These are phyloP conservation scores for Holocentrus rufus DNA, from an alignment of 2,797 vertebrate species.

Conservation along the genomic window DNA sequence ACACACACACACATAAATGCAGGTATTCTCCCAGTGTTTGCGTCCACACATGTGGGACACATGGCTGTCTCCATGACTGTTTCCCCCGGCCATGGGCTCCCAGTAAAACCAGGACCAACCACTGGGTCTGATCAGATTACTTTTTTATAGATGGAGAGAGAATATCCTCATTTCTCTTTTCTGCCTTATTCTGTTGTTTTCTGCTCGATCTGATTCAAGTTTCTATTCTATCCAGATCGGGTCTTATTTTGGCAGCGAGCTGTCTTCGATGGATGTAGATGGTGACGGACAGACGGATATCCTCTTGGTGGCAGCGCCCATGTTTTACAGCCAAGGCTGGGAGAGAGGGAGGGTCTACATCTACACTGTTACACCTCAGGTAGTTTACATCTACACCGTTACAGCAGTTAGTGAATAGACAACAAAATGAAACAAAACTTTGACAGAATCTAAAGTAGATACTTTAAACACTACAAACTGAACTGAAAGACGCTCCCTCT, in stretches of 20 bases:
- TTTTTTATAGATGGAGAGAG: not conserved
- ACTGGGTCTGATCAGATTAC: slow-evolving; percentile 10
- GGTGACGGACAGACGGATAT: slow-evolving; percentile 84
- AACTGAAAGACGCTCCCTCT: not conserved
- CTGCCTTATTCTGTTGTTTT: not conserved
- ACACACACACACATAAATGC: not conserved
- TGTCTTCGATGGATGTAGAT: slow-evolving; percentile 87
- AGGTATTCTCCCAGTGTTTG: not conserved
- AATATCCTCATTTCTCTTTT: too few relatives aligned
- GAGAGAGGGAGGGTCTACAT: slow-evolving; percentile 89
- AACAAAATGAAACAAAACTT: not conserved
- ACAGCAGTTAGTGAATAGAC: too few relatives aligned
- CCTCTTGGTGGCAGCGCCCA: slow-evolving; percentile 92
- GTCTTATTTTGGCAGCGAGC: slow-evolving; percentile 93
- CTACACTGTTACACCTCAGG: slow-evolving; percentile 76
- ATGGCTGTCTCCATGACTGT: slow-evolving; percentile 37
- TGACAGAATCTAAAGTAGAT: too few relatives aligned
- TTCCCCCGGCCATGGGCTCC: slow-evolving; percentile 13
- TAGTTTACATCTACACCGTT: slow-evolving; percentile 22
- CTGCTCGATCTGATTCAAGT: too few relatives aligned
- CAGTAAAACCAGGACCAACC: slow-evolving; percentile 23
- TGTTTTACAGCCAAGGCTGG: slow-evolving; percentile 90
- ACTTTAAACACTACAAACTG: too few relatives aligned
- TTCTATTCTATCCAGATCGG: slow-evolving; percentile 84
- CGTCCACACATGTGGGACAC: slow-evolving; percentile 40